phyloP scores from a whole-genome alignment of 2,113 vertebrate genomes.

The Scomber japonicus region DNA sequence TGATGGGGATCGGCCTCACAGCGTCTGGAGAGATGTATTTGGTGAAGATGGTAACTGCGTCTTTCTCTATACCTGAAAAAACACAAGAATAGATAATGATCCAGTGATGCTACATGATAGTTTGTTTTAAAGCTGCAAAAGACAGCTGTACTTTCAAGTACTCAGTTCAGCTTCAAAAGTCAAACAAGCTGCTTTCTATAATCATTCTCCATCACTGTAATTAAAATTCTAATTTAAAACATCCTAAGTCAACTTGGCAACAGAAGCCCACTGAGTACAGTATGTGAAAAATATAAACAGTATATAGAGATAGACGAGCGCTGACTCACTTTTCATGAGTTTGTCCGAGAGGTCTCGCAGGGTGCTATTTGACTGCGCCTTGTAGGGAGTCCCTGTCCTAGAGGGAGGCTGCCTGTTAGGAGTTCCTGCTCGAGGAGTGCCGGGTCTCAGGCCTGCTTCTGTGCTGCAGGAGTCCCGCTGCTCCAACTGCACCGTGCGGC shows the following conservation, averaged over 20 bases:
- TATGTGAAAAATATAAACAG: not conserved
- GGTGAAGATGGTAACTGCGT: conserved; percentile 97
- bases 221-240: not conserved
- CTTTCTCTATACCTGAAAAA: conserved; percentile 94
- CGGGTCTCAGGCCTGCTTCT: conserved; percentile 59
- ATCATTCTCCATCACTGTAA: not conserved
- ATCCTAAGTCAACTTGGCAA: not conserved
- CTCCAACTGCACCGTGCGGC: conserved; percentile 55
- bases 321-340: conserved; percentile 96
- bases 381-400: conserved; percentile 86
- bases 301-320: too few species aligned
- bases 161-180: not conserved
- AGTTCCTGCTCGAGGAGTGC: conserved; percentile 72
- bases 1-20: conserved; percentile 95
- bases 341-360: conserved; percentile 92
- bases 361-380: conserved; percentile 86
- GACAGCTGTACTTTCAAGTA: not conserved
- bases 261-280: not conserved
- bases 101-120: not conserved
- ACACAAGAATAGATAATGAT: conserved; percentile 15
- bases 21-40: conserved; percentile 99
- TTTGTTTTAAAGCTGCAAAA: too few species aligned
- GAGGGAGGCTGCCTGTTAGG: conserved; percentile 84
- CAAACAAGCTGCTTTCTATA: not conserved
- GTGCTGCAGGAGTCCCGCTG: conserved; percentile 76